These are phyloP conservation scores for Trachelus stipa DNA, from an alignment of 2,888 invertebrate genomes.

Conservation along the genomic window DNA sequence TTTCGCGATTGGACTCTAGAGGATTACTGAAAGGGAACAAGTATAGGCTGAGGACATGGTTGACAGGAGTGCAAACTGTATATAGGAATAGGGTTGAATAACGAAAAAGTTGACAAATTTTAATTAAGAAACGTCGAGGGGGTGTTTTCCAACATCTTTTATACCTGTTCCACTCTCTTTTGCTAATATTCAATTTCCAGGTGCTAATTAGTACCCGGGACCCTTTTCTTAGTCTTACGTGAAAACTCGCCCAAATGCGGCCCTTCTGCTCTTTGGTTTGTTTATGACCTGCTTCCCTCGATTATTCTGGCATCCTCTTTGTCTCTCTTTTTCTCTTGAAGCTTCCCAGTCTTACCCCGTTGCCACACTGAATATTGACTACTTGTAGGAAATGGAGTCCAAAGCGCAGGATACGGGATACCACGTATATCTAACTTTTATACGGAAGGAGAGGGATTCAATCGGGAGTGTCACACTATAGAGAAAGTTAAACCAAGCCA, in stretches of 20 bases:
- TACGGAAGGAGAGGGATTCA: background rate
- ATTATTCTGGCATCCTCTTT: background rate
- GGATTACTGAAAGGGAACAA: background rate
- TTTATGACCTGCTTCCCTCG: background rate
- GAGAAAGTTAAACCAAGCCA: background rate
- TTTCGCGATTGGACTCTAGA: background rate
- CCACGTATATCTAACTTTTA: background rate
- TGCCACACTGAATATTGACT: background rate
- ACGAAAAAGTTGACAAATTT: constrained; percentile 20
- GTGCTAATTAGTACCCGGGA: background rate
- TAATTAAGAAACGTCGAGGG: constrained; percentile 18
- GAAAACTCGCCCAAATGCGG: background rate
- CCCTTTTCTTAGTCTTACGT: background rate
- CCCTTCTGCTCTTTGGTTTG: background rate
- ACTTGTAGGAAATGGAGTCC: background rate
- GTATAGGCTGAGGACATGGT: background rate
- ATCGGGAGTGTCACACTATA: background rate
- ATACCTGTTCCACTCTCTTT: constrained; percentile 3
- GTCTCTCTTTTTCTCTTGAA: background rate
- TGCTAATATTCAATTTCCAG: background rate
- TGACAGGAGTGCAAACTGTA: background rate
- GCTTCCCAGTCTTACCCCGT: background rate
- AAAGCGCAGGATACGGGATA: background rate
- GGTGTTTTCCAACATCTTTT: background rate
- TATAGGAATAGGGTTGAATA: background rate